Base-by-base conservation (phyloP, 1,140 invertebrate genomes). In the Atta colombica region DNA sequence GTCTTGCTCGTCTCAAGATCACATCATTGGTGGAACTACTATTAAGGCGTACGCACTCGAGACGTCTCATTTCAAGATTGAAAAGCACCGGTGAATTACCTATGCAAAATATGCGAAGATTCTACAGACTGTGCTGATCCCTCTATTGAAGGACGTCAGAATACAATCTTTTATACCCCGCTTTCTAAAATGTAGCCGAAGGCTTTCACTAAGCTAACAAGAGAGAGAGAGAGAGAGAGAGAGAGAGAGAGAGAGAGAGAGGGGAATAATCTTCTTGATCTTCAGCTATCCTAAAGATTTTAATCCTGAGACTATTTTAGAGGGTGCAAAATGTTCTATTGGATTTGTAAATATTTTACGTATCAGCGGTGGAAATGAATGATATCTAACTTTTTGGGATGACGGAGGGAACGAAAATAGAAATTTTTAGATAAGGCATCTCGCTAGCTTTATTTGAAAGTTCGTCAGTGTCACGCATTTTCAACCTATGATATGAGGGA, bases 61-160 rank as follows among this genome's bases (percentile, higher is more conserved):
- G 90, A 91, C 85, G 80, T 91, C 81, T 91, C 90, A 89, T 91
- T 89, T 61, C 77, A 25, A 61, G 86, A 80, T 88, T 91, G 90
- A 90, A 91, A 91, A 89, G 87, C 87, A 8, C 45, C 87, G 81
- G 55, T 65, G 90, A 89, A 88, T 91, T 91, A 92, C 87, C 85
- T 91, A 87, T 80, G 85, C 89, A 84, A 90, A 92, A 92, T 89
- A 89, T 85, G 60, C 63, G 61, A 35, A 72, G 85, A 87, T 87
- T 68, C 77, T 58, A 69, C 68, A 71, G 68, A 87, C 68, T 55
- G 68, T 53, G 61, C 78, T 72, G 87, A 88, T 89, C 84, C 85
- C 72, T 10, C 39, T 39, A 28, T 58, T 21, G 72, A 78, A 55
- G 61, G 58, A 68, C 84, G 65, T 65, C 75, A 53, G 88, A 84